phyloP scores from a whole-genome alignment of 2,888 invertebrate species.

The Callyntrura sp. region DNA sequence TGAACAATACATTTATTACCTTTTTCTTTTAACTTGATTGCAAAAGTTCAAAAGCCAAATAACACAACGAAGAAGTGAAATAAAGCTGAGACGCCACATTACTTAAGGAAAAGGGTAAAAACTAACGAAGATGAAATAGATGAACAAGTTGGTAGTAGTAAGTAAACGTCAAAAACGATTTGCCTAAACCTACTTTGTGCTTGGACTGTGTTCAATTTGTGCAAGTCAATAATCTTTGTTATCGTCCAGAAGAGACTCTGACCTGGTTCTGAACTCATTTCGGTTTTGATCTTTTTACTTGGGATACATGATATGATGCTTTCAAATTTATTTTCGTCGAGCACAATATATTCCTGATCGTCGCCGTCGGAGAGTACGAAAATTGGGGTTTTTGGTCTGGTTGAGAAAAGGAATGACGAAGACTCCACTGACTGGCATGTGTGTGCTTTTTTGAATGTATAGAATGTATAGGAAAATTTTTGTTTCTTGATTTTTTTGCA shows the following conservation, averaged over 20 bases:
- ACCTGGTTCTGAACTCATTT: constrained; percentile 64
- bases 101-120: constrained; percentile 6
- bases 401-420: no score
- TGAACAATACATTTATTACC: constrained; percentile 74
- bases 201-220: constrained; percentile 70
- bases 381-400: constrained; percentile 36
- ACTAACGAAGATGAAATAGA: background rate
- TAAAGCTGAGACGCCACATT: background rate
- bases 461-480: no score
- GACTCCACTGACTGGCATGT: no score
- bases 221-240: background rate
- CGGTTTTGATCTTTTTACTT: constrained; percentile 58
- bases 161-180: constrained; percentile 14
- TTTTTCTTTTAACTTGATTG: constrained; percentile 75
- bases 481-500: no score
- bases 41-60: constrained; percentile 75
- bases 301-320: no score
- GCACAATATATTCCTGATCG: constrained; percentile 33
- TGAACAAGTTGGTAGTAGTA: background rate
- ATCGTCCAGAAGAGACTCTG: background rate
- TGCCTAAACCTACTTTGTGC: no score
- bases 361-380: constrained; percentile 45
- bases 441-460: no score
- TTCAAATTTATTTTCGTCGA: no score
- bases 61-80: constrained; percentile 41